Percentiles rank a stretch among this genome's conserved stretches.
Evolutionary conservation across 1,140 invertebrate genomes (phyloP).

Genomic region (Chironomus tepperi): DNA sequence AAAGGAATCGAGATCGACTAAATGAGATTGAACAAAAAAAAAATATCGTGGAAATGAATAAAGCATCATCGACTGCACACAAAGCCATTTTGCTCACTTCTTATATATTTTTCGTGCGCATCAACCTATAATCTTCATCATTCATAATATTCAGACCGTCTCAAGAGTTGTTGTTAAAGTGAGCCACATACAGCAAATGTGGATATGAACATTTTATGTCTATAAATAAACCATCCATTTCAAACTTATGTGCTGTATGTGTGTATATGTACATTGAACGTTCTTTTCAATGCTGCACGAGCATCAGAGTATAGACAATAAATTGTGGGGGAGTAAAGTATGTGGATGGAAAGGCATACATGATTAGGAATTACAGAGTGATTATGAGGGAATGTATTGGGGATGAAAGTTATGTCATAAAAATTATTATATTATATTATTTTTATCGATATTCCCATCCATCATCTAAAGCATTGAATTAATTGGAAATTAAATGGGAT

Average conservation of each 20-base stretch:
- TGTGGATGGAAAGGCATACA: no score
- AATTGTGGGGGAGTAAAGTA: no score
- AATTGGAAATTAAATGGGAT: no score
- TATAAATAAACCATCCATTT: background rate
- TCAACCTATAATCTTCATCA: conserved; percentile 13
- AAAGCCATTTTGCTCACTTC: background rate
- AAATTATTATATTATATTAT: no score
- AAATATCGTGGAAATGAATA: background rate
- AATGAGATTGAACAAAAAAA: background rate
- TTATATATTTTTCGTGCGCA: background rate
- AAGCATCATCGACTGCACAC: background rate
- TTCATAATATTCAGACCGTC: background rate
- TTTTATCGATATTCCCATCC: no score
- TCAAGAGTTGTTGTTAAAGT: background rate
- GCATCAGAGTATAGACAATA: no score
- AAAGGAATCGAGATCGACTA: background rate
- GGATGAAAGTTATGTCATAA: no score
- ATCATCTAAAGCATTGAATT: no score
- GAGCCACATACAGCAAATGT: background rate
- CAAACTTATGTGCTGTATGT: no score
- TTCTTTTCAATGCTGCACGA: no score
- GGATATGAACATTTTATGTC: background rate
- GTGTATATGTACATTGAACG: background rate
- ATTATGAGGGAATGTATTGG: no score
- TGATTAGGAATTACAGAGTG: no score